Conservation (phyloP, 2,888 invertebrate species). For the Spialia ferax region DNA sequence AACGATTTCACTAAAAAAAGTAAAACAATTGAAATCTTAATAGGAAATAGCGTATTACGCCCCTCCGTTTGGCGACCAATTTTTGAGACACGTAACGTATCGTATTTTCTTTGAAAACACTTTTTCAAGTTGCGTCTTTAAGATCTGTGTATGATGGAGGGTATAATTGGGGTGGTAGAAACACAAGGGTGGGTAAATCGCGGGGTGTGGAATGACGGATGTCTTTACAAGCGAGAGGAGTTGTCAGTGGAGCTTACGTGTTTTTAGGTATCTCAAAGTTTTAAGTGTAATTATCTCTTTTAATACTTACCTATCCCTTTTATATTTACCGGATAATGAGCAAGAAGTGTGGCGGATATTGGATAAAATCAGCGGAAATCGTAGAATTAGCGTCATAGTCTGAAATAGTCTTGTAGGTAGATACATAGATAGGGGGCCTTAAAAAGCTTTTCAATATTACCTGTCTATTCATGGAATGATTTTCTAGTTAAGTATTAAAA, state of each 20-base stretch:
- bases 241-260: conserved; percentile 68
- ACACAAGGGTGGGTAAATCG: conserved; percentile 68
- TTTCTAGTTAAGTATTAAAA: too few species aligned
- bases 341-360: not conserved
- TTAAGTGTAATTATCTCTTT: not conserved
- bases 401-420: too few species aligned
- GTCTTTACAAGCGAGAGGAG: conserved; percentile 79
- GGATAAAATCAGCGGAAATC: too few species aligned
- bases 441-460: too few species aligned
- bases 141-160: conserved; percentile 54
- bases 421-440: too few species aligned
- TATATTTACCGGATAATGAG: not conserved
- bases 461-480: too few species aligned
- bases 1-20: conserved; percentile 33
- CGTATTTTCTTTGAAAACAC: conserved; percentile 36
- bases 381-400: too few species aligned
- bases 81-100: conserved; percentile 17
- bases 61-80: conserved; percentile 48
- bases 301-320: not conserved
- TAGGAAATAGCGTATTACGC: conserved; percentile 81
- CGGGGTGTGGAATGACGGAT: conserved; percentile 79
- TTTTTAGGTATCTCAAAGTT: conserved; percentile 57
- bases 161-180: conserved; percentile 61
- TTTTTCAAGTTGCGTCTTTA: conserved; percentile 17
- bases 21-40: conserved; percentile 51